These are phyloP conservation scores for Blennius ocellaris DNA, from an alignment of 2,113 vertebrate species.

Conservation along the genomic window DNA sequence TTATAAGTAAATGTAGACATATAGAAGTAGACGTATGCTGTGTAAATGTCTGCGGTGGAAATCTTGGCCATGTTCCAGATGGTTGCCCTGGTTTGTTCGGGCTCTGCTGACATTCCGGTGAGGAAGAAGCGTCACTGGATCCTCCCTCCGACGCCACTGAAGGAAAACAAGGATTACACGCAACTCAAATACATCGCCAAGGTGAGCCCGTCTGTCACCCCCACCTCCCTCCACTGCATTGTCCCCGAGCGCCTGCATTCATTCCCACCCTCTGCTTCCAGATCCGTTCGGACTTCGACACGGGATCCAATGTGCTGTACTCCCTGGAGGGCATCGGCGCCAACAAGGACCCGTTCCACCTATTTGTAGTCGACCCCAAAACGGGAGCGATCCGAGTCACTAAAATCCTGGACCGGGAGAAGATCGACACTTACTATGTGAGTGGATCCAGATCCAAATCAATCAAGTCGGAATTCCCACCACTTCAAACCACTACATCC, in stretches of 20 bases:
- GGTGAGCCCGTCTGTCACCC: conserved; percentile 67
- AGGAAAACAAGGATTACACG: conserved; percentile 85
- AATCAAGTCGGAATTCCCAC: no score
- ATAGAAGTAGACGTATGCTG: no score
- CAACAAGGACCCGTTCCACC: conserved; percentile 79
- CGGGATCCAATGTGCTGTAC: conserved; percentile 76
- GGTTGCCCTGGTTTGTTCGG: conserved; percentile 7
- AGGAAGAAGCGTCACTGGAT: conserved; percentile 88
- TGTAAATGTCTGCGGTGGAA: no score
- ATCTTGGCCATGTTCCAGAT: conserved; percentile 10
- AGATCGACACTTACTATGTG: conserved; percentile 69
- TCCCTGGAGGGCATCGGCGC: conserved; percentile 86
- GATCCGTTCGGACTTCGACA: conserved; percentile 90
- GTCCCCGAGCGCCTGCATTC: neutral
- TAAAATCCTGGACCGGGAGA: conserved; percentile 87
- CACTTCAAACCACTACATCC: no score
- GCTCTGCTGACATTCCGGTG: neutral
- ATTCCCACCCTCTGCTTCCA: conserved; percentile 58
- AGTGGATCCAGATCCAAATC: conserved; percentile 33
- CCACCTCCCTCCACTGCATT: no score
- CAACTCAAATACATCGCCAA: conserved; percentile 80
- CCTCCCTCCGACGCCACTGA: conserved; percentile 79
- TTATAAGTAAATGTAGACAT: no score
- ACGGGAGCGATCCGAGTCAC: conserved; percentile 89
- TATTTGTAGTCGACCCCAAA: conserved; percentile 86